Percentiles rank a stretch among this genome's conserved stretches.
phyloP scores from a whole-genome alignment of 1,140 invertebrate species.

The Sycobia sp. region DNA sequence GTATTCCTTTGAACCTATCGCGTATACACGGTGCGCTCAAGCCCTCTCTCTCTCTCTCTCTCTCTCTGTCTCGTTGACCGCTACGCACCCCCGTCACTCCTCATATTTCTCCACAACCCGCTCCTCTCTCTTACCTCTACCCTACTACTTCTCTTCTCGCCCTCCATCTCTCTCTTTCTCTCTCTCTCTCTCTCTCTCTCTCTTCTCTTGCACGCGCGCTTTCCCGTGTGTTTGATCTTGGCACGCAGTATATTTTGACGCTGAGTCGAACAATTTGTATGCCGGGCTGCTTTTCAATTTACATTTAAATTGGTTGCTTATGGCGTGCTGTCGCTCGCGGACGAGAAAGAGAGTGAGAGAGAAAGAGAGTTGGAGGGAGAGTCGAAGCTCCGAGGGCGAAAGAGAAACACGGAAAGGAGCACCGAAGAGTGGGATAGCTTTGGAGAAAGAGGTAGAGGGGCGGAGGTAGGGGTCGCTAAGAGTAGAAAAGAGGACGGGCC shows the following conservation, averaged over 20 bases:
- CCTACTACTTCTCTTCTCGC: too few relatives aligned
- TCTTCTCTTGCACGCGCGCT: conserved; percentile 39
- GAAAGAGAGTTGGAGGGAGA: conserved; percentile 26
- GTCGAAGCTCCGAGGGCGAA: background rate
- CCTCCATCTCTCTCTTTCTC: background rate
- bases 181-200: background rate
- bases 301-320: conserved; percentile 65
- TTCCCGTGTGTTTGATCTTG: conserved; percentile 60
- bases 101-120: too few relatives aligned
- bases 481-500: background rate
- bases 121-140: too few relatives aligned
- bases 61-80: conserved; percentile 25
- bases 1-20: too few relatives aligned
- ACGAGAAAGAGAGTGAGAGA: conserved; percentile 55
- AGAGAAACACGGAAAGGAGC: background rate
- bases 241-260: conserved; percentile 62
- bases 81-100: background rate
- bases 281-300: conserved; percentile 64
- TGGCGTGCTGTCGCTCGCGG: conserved; percentile 61
- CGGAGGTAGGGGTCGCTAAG: background rate
- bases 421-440: background rate
- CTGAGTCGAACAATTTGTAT: conserved; percentile 64
- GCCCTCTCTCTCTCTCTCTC: too few relatives aligned
- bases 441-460: background rate
- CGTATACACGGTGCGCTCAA: too few relatives aligned